Percentiles rank a stretch among this genome's conserved stretches.
These are phyloP conservation scores for Hololepta plana DNA, from an alignment of 2,888 invertebrate species.

Conservation along the genomic window DNA sequence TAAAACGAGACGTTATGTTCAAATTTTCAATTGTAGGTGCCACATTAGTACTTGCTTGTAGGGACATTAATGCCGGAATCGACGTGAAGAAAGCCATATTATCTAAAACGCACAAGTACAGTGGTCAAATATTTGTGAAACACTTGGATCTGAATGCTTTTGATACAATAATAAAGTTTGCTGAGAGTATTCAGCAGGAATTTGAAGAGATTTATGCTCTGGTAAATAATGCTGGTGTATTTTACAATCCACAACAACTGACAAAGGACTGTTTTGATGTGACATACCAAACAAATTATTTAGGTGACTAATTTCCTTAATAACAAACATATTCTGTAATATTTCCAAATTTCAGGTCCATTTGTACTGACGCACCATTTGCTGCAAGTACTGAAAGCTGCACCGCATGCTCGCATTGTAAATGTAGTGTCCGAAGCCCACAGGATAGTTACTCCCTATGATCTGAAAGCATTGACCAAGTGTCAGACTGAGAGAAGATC, in stretches of 20 bases:
- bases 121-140: slow-evolving; percentile 19
- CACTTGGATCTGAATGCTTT: slow-evolving; percentile 24
- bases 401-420: slow-evolving; percentile 27
- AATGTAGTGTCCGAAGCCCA: slow-evolving; percentile 30
- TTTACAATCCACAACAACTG: slow-evolving; percentile 29
- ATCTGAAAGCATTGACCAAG: slow-evolving; percentile 17
- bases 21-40: slow-evolving; percentile 22
- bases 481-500: slow-evolving; percentile 19
- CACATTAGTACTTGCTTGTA: slow-evolving; percentile 34
- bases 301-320: slow-evolving; percentile 21
- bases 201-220: slow-evolving; percentile 25
- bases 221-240: slow-evolving; percentile 36
- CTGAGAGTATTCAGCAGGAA: slow-evolving; percentile 18
- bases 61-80: slow-evolving; percentile 28
- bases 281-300: slow-evolving; percentile 36
- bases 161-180: slow-evolving; percentile 22
- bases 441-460: slow-evolving; percentile 19
- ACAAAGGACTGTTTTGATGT: slow-evolving; percentile 33
- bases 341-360: slow-evolving; percentile 18
- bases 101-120: slow-evolving; percentile 13
- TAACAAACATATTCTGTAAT: not conserved
- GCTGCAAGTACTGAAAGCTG: slow-evolving; percentile 23
- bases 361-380: slow-evolving; percentile 30
- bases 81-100: slow-evolving; percentile 27
- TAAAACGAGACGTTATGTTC: not conserved